phyloP scores from a whole-genome alignment of 2,888 invertebrate genomes.

The Brachylomia viminalis region DNA sequence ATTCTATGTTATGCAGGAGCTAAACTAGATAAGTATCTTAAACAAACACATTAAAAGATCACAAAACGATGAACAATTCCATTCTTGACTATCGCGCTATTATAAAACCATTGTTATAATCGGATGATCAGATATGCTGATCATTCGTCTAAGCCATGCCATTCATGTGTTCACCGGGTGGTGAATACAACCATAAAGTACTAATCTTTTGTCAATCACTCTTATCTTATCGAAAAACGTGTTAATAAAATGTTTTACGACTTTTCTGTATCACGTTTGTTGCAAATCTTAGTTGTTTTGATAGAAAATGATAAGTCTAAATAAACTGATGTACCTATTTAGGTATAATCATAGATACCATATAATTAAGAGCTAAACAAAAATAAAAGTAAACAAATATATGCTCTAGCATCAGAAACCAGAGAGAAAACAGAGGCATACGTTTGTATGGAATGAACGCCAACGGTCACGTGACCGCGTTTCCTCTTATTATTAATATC shows the following conservation, averaged over 20 bases:
- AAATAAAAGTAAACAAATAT: too few species aligned
- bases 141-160: conserved; percentile 37
- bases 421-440: neutral
- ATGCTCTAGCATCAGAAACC: neutral
- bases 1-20: neutral
- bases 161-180: conserved; percentile 35
- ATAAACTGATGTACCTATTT: neutral
- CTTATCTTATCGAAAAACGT: conserved; percentile 48
- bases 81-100: conserved; percentile 37
- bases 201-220: conserved; percentile 23
- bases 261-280: conserved; percentile 14
- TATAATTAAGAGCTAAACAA: too few species aligned
- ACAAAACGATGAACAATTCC: conserved; percentile 10
- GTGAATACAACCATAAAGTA: conserved; percentile 16
- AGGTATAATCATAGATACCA: too few species aligned
- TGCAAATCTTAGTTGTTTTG: neutral
- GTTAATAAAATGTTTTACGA: conserved; percentile 24
- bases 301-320: neutral
- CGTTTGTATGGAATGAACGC: neutral
- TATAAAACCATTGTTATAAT: conserved; percentile 32
- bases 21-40: neutral
- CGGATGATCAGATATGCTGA: conserved; percentile 46
- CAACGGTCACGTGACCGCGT: neutral
- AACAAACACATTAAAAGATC: conserved; percentile 14
- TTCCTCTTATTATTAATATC: neutral